Evolutionary conservation across 2,797 vertebrate species (phyloP).

Genomic region (Chelidonichthys spinosus): DNA sequence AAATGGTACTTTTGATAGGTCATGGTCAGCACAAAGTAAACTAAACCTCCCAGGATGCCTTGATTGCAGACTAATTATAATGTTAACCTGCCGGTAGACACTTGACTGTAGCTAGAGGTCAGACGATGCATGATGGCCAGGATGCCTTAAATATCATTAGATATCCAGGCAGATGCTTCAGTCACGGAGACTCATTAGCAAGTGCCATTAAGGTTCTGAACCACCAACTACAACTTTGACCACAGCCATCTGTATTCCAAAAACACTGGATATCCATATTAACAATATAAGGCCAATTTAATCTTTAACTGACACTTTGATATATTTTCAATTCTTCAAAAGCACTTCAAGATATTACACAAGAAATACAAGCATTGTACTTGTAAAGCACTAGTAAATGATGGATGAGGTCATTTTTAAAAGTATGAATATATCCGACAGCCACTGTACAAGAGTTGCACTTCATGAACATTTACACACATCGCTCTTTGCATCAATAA

Average conservation of each 20-base stretch:
- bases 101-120: slow-evolving; percentile 52
- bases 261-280: slow-evolving; percentile 32
- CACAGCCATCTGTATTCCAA: slow-evolving; percentile 73
- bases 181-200: slow-evolving; percentile 79
- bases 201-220: slow-evolving; percentile 68
- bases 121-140: slow-evolving; percentile 66
- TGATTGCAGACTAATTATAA: slow-evolving; percentile 62
- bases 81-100: slow-evolving; percentile 53
- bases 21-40: slow-evolving; percentile 36
- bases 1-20: slow-evolving; percentile 36
- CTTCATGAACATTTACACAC: neutral
- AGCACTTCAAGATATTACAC: neutral
- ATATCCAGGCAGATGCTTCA: slow-evolving; percentile 80
- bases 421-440: neutral
- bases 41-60: slow-evolving; percentile 30
- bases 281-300: slow-evolving; percentile 22
- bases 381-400: neutral
- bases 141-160: slow-evolving; percentile 33
- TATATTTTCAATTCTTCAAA: neutral
- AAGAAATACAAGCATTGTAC: neutral
- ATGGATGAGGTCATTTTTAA: neutral
- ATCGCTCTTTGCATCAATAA: neutral
- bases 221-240: slow-evolving; percentile 68
- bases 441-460: neutral
- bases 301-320: neutral